These are phyloP conservation scores for Paratilapia polleni DNA, from an alignment of 2,113 vertebrate species.

Conservation along the genomic window DNA sequence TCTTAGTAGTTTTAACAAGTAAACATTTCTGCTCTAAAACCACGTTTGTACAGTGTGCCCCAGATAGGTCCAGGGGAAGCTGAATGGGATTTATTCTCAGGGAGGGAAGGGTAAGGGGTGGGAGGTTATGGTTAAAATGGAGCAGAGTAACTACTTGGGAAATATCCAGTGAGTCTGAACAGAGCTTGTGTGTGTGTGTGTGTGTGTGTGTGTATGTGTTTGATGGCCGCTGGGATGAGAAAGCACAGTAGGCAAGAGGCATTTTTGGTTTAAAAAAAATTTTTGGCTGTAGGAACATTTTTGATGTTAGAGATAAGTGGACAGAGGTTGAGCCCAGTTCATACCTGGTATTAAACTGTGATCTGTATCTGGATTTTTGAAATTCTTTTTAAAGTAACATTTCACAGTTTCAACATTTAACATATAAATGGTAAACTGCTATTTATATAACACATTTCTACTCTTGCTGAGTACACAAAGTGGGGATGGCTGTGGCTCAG, in stretches of 20 bases:
- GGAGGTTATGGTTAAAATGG: constrained; percentile 32
- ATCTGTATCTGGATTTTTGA: not conserved
- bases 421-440: too few relatives aligned
- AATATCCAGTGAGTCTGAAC: constrained; percentile 41
- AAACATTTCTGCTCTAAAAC: not conserved
- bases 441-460: too few relatives aligned
- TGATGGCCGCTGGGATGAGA: constrained; percentile 1
- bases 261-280: not conserved
- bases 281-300: constrained; percentile 21
- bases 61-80: not conserved
- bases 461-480: too few relatives aligned
- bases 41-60: not conserved
- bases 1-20: not conserved
- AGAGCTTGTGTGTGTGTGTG: not conserved
- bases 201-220: too few relatives aligned
- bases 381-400: too few relatives aligned
- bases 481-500: too few relatives aligned
- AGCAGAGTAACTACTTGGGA: constrained; percentile 18
- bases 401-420: too few relatives aligned
- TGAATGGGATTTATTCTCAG: not conserved
- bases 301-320: constrained; percentile 26
- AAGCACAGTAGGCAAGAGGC: constrained; percentile 7
- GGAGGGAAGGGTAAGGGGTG: not conserved
- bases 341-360: constrained; percentile 14
- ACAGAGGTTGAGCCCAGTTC: not conserved